phyloP scores from a whole-genome alignment of 2,888 invertebrate species.

The Nephrotoma guestfalica region DNA sequence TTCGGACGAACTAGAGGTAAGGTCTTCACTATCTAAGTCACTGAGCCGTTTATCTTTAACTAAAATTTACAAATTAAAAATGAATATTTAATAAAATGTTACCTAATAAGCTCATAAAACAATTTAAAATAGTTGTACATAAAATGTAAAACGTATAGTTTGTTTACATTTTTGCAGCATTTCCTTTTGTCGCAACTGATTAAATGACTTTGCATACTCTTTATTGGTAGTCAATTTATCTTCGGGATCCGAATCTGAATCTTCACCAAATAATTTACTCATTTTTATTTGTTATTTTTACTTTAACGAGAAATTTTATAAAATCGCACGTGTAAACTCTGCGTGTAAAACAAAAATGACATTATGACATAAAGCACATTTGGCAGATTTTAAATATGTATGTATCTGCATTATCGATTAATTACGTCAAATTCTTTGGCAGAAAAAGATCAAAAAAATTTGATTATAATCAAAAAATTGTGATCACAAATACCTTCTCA shows the following conservation, averaged over 20 bases:
- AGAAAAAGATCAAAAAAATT: no score
- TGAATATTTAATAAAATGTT: neutral
- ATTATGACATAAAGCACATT: neutral
- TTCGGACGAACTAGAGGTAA: constrained; percentile 22
- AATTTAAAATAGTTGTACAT: neutral
- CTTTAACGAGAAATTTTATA: neutral
- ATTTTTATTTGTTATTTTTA: constrained; percentile 16
- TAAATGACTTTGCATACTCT: constrained; percentile 71
- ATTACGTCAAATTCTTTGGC: no score
- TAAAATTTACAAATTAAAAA: constrained; percentile 12
- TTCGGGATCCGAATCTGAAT: constrained; percentile 37
- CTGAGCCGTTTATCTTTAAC: constrained; percentile 19
- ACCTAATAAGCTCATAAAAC: constrained; percentile 4
- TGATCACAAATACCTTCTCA: no score
- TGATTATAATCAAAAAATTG: no score
- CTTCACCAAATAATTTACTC: constrained; percentile 37
- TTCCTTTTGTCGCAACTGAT: constrained; percentile 73
- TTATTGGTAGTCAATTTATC: constrained; percentile 50
- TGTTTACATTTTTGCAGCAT: constrained; percentile 61
- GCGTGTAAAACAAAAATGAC: neutral
- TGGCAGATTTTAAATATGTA: neutral
- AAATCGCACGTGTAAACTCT: neutral
- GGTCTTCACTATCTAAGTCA: constrained; percentile 17
- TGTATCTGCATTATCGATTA: no score
- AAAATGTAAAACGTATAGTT: constrained; percentile 4